Conservation (phyloP, 2,888 invertebrate species). For the Adelphocoris suturalis region DNA sequence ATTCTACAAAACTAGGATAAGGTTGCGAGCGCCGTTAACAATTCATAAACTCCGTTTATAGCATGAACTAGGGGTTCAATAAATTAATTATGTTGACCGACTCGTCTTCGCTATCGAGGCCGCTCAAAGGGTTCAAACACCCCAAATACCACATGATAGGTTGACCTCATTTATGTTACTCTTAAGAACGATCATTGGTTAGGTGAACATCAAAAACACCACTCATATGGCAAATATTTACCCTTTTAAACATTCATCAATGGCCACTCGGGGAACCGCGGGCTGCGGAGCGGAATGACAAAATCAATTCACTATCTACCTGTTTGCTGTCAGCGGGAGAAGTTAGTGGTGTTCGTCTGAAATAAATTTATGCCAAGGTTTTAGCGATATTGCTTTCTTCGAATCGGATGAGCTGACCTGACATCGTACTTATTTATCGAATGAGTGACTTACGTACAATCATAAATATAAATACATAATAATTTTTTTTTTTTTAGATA, state of each 20-base stretch:
- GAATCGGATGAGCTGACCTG: no score
- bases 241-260: conserved; percentile 12
- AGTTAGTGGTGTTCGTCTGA: background rate
- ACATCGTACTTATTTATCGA: no score
- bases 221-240: conserved; percentile 2
- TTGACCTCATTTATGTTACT: background rate
- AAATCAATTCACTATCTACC: conserved; percentile 24
- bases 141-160: background rate
- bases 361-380: background rate
- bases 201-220: conserved; percentile 18
- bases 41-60: conserved; percentile 8
- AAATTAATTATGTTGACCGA: conserved; percentile 22
- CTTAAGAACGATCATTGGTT: background rate
- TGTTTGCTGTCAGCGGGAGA: background rate
- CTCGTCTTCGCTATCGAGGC: conserved; percentile 39
- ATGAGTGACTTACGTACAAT: no score
- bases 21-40: background rate
- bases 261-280: background rate
- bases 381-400: background rate
- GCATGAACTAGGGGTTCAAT: conserved; percentile 1
- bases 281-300: background rate
- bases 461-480: no score
- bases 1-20: background rate
- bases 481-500: no score
- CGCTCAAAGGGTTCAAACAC: conserved; percentile 24